These are phyloP conservation scores for Zonitis immaculata DNA, from an alignment of 2,888 invertebrate genomes.

Conservation along the genomic window DNA sequence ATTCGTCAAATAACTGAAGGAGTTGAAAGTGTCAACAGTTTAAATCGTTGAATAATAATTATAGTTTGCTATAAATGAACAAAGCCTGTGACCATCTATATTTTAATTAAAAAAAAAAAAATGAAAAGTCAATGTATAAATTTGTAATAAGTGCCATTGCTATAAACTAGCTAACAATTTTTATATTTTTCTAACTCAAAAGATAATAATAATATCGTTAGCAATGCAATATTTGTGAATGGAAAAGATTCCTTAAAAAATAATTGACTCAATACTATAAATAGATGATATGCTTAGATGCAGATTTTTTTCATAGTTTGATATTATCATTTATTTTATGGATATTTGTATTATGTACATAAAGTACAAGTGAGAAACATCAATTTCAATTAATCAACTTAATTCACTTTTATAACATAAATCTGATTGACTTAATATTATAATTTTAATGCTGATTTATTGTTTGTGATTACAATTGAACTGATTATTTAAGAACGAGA, in stretches of 20 bases:
- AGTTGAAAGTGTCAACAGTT: background rate
- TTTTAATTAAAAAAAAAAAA: slow-evolving; percentile 14
- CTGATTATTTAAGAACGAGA: background rate
- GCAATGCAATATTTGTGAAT: slow-evolving; percentile 25
- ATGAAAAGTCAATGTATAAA: slow-evolving; percentile 24
- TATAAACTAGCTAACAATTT: slow-evolving; percentile 35
- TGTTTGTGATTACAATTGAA: background rate
- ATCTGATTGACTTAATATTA: background rate
- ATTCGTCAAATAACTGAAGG: background rate
- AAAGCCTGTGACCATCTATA: slow-evolving; percentile 7
- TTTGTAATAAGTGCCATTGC: slow-evolving; percentile 36
- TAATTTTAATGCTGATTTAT: background rate
- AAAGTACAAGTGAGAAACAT: background rate
- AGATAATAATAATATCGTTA: background rate
- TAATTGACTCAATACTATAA: background rate
- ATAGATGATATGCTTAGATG: background rate
- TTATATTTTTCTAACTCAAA: slow-evolving; percentile 40
- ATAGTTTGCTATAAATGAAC: no score
- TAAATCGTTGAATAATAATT: no score
- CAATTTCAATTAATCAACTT: background rate
- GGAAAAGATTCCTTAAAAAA: slow-evolving; percentile 11
- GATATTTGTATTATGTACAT: background rate
- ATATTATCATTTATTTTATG: background rate
- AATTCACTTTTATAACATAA: background rate
- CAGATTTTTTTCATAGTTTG: background rate